These are phyloP conservation scores for Rhabdomys pumilio DNA, from an alignment of 2,797 vertebrate species.

Conservation along the genomic window DNA sequence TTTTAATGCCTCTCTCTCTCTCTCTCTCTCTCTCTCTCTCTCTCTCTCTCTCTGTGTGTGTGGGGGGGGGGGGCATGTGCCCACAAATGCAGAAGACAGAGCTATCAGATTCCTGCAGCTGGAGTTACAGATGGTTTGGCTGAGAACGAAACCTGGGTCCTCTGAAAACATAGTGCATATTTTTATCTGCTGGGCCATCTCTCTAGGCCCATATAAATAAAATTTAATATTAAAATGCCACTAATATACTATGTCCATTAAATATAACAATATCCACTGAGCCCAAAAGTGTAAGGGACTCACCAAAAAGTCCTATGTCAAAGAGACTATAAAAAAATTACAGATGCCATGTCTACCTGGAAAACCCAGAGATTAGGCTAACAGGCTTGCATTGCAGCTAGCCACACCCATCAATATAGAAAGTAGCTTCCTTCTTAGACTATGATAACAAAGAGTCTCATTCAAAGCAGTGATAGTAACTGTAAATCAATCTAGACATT, in stretches of 20 bases:
- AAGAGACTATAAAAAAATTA: neutral
- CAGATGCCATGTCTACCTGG: neutral
- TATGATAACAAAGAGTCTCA: neutral
- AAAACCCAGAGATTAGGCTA: conserved; percentile 7
- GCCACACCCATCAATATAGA: neutral
- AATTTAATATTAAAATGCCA: neutral
- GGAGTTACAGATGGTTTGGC: neutral
- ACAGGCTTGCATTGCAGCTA: neutral
- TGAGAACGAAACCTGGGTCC: neutral
- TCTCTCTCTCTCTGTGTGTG: neutral
- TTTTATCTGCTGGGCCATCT: neutral
- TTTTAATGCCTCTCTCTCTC: too few relatives aligned
- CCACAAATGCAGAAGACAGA: neutral
- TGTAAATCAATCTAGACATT: conserved; percentile 4
- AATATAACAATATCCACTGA: neutral
- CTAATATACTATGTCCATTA: neutral
- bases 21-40: too few relatives aligned
- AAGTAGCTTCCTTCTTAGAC: conserved; percentile 13
- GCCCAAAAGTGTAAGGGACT: neutral
- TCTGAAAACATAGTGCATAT: neutral
- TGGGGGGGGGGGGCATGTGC: too few relatives aligned
- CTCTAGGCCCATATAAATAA: neutral
- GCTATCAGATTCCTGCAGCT: neutral
- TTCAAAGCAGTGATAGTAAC: neutral
- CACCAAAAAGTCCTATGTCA: neutral